Evolutionary conservation across 2,797 vertebrate species (phyloP), one percentile per base, ranked within the genome.

Genomic region (Cossypha caffra): DNA sequence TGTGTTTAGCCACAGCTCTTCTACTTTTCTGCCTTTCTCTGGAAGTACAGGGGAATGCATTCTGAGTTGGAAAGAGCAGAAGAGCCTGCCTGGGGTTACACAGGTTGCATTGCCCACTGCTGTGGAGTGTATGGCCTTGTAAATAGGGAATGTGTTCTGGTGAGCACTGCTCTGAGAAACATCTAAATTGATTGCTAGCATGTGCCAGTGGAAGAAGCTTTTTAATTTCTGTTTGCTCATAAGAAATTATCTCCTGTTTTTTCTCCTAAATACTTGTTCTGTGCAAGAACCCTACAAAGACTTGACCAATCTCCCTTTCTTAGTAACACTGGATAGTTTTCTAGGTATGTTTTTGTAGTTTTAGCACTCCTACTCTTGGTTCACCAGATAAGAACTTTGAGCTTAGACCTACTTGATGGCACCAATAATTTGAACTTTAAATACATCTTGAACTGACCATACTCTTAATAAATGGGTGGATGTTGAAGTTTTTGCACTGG

Each of bases 41-140:
- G 47, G 47, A 77, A 77, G 29, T 31, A 17, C 16, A 17, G 15
- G 6, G 18, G 7, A 31, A 24, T 25, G 11, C 1, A 0, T 69
- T 83, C 33, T 21, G 38, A 62, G 19, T 23, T 26, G 42, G 31
- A 58, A 59, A 35, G 66, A 84, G 42, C 28, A 31, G 57, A 86
- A 7, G 52, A 88, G 6, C 33, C 31, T 79, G 17, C 29, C 26
- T 52, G 18, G 18, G 20, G 7, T 79, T 59, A 16, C 38, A 8
- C 2, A 21, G 0, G 1, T 81, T 29, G 10, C 35, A 9, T 71
- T 55, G n/a, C 13, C 51, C 11, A 1, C 11, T 38, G 43, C 24
- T 69, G 35, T 88, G 35, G 29, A 20, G 6, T 1, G 1, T 38
- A 54, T 21, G 52, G 25, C 12, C 28, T 43, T 67, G 29, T 50